Evolutionary conservation across 2,113 vertebrate species (phyloP), one percentile per base, ranked within the genome.

Genomic region (Cephalopholis sonnerati): DNA sequence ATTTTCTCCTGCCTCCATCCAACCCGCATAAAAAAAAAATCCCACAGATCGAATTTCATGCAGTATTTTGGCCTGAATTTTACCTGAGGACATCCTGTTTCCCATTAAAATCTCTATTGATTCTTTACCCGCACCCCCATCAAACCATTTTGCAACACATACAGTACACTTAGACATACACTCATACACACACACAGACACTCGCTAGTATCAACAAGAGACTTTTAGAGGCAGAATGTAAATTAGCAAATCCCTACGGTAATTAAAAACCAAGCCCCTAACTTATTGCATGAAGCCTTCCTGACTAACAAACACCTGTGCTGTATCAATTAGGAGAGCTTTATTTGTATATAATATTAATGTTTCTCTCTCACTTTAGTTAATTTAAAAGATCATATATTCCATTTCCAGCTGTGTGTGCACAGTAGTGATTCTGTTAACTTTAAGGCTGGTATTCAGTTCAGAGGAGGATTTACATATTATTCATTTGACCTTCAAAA

Each of bases 301-400:
- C 90, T 91, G 88, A 91, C 90, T 90, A 95, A 94, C 81, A 94
- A 78, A 82, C 94, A 96, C 93, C 95, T 96, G 94, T 83, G 81
- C 83, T 83, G 71, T 85, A 95, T 95, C 91, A 95, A 93, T 96
- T 95, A 94, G 64, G 68, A 87, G 69, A 32, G 55, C 69, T 84
- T 93, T 91, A 94, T 91, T 95, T 89, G 79, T 91, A 91, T 85
- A 68, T 83, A 32, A 84, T 92, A 81, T 91, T 91, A 94, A 93
- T 91, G 74, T 71, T 66, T 67, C 79, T 83, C 78, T 89, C 82
- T 89, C 79, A 82, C 78, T 89, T 74, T 79, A 63, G 87, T 94
- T 87, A 86, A 93, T 93, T 94, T 91, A 44, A 86, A 94, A 92
- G 57, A 86, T 84, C 71, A 81, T 90, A 90, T 81, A 87, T 92